These are phyloP conservation scores for Parauchenoglanis ngamensis DNA, from an alignment of 2,797 vertebrate genomes.

Conservation along the genomic window DNA sequence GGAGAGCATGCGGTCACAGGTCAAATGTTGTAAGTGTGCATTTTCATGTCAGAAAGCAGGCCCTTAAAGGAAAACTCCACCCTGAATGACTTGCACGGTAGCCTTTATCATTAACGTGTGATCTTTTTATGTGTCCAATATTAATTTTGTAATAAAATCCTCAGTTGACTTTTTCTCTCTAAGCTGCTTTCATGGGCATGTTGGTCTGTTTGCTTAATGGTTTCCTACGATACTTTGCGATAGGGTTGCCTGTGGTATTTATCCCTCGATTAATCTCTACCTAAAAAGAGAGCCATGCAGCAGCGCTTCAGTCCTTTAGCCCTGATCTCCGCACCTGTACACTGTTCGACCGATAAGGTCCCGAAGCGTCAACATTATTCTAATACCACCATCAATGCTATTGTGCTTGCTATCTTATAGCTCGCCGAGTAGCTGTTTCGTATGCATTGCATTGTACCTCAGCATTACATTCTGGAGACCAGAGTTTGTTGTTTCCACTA, in stretches of 20 bases:
- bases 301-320: not conserved
- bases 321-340: not conserved
- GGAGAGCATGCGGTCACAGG: slow-evolving; percentile 69
- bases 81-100: not conserved
- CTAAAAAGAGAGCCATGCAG: not conserved
- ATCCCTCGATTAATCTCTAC: not conserved
- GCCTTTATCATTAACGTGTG: not conserved
- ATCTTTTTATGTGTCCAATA: not conserved
- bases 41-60: not conserved
- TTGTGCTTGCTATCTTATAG: not conserved
- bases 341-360: not conserved
- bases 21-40: slow-evolving; percentile 71
- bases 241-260: not conserved
- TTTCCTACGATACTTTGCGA: not conserved
- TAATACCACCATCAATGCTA: not conserved
- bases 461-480: not conserved
- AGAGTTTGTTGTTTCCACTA: not conserved
- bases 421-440: not conserved
- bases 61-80: not conserved
- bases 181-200: not conserved
- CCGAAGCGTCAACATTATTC: not conserved
- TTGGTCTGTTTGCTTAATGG: not conserved
- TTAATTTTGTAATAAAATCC: not conserved
- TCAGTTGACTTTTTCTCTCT: not conserved
- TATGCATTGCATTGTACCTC: not conserved